Base-by-base conservation (phyloP, 2,888 invertebrate species). In the Argyra leucocephala region DNA sequence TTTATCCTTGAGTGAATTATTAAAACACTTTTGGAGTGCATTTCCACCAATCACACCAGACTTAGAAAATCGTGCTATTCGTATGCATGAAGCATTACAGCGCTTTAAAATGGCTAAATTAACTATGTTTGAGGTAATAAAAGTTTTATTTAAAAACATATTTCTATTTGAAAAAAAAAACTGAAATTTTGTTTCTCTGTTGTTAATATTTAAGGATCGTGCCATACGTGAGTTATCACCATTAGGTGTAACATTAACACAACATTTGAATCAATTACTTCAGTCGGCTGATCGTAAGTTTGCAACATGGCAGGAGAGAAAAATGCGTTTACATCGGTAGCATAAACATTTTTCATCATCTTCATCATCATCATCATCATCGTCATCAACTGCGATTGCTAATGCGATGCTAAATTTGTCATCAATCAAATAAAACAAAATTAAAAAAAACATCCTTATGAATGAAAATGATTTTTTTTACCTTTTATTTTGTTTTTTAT, bases 21-120 rank as follows among this genome's bases (percentile, higher is more conserved):
- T 97, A 18, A 86, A 92, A 67, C 96, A 97, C 80, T 92, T 98
- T 81, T 99, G 98, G 97, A 85, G 88, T 61, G 91, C 96, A 77
- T 96, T 98, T 82, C 91, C 91, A 48, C 88, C 89, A 0, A 88
- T 88, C 0, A 87, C 88, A 2, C 83, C 87, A 22, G 85, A 86
- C 64, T 81, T 89, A 57, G 91, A 93, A 76, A 88, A 89, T 23
- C 87, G 92, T 78, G 87, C 91, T 1, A 82, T 88, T n/a, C 87
- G 88, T 75, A 94, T 94, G 88, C 91, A 94, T 72, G 90, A 91
- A 71, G 94, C 95, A 1, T 78, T 97, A 70, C 88, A 91, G 70
- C 85, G 92, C 75, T 96, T 94, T 79, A 89, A 95, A 77, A 86
- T 87, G 74, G 90, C 90, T 24, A 93, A 91, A 80, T 80, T 97